phyloP scores from a whole-genome alignment of 2,113 vertebrate species.

The Catharus fuscescens region DNA sequence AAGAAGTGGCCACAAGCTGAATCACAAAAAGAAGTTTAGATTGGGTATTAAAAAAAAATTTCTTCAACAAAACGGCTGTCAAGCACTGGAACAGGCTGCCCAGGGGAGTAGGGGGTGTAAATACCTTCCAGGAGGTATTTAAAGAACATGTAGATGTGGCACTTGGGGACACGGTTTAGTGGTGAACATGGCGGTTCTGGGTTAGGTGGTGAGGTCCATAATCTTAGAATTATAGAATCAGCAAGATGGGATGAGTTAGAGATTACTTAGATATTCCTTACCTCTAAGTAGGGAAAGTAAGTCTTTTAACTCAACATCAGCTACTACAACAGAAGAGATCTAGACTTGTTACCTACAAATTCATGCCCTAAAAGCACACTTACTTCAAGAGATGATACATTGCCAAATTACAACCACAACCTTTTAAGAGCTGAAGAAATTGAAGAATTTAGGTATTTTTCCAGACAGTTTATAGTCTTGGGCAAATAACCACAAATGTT shows the following conservation, averaged over 20 bases:
- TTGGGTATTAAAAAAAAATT: neutral
- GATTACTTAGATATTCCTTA: too few species aligned
- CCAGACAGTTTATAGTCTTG: neutral
- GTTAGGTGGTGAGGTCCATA: neutral
- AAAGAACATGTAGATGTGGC: neutral
- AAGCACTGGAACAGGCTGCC: neutral
- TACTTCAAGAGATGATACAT: neutral
- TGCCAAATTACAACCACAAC: neutral
- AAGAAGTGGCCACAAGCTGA: neutral
- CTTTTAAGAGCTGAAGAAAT: neutral
- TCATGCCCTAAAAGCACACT: neutral
- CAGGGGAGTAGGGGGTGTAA: neutral
- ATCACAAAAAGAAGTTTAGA: neutral
- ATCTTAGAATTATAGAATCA: neutral
- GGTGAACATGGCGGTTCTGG: neutral
- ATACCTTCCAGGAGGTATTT: neutral
- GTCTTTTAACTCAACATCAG: neutral
- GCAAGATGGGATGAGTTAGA: too few species aligned
- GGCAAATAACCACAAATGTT: neutral
- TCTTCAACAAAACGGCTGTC: neutral
- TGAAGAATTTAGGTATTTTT: neutral
- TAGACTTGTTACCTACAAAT: neutral
- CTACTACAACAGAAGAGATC: neutral
- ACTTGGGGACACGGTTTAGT: accelerated
- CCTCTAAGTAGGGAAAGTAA: neutral